These are phyloP conservation scores for Spheniscus mendiculus DNA, from an alignment of 2,113 vertebrate species.

Conservation along the genomic window DNA sequence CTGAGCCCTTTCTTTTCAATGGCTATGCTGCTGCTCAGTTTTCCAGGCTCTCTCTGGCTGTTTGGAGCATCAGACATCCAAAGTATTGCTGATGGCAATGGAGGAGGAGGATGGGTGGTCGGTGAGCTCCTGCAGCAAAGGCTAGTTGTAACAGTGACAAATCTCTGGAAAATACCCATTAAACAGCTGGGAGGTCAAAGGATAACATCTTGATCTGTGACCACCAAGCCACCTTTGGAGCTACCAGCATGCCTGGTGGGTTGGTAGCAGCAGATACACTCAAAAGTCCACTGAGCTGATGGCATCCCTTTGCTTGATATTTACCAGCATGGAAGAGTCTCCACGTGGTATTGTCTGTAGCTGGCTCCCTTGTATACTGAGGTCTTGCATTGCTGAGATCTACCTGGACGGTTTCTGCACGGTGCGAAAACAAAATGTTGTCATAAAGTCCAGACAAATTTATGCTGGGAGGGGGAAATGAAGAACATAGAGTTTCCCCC, in stretches of 20 bases:
- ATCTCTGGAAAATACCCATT: background rate
- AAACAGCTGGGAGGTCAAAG: background rate
- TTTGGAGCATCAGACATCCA: background rate
- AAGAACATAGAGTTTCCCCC: background rate
- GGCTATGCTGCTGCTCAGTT: background rate
- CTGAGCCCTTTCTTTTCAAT: background rate
- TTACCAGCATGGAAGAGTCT: background rate
- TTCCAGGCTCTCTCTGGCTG: background rate
- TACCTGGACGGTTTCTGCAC: background rate
- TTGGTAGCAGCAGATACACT: background rate
- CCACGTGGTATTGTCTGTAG: background rate
- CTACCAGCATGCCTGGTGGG: background rate
- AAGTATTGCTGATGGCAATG: background rate
- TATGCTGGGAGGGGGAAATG: background rate
- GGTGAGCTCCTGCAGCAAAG: background rate
- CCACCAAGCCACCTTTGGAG: background rate
- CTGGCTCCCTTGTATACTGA: background rate
- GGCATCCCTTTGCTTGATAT: background rate
- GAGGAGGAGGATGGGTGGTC: background rate
- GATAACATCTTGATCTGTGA: background rate
- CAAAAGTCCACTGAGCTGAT: background rate
- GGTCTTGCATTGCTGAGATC: background rate
- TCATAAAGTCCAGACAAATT: background rate
- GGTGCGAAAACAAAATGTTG: background rate
- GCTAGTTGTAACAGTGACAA: background rate